Evolutionary conservation across 2,797 vertebrate species (phyloP).

Genomic region (Fistularia tabacaria): DNA sequence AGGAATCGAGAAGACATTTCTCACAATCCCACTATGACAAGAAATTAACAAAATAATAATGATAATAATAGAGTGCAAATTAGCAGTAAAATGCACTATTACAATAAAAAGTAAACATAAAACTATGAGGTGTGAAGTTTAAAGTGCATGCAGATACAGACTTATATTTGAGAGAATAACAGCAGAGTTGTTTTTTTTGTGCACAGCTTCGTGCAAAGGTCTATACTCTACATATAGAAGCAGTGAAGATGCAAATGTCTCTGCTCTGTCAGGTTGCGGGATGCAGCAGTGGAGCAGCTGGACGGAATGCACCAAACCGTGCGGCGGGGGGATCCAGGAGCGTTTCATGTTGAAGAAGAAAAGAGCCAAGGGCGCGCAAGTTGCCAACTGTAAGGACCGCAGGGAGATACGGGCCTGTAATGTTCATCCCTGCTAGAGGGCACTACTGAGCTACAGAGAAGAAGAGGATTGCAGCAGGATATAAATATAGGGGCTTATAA

Average conservation of each 20-base stretch:
- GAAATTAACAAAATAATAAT: no score
- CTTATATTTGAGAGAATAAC: no score
- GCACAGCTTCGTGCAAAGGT: no score
- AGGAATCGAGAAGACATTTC: no score
- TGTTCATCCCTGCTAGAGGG: constrained; percentile 84
- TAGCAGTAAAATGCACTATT: no score
- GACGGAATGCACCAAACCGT: constrained; percentile 87
- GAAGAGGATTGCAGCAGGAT: background rate
- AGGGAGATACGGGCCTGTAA: constrained; percentile 92
- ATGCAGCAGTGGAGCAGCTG: constrained; percentile 88
- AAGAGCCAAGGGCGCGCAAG: constrained; percentile 78
- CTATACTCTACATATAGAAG: no score
- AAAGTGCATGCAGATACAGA: no score
- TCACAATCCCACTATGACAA: no score
- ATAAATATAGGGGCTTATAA: constrained; percentile 14
- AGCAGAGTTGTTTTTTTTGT: no score
- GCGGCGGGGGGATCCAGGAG: constrained; percentile 90
- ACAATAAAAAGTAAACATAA: no score
- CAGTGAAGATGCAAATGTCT: constrained; percentile 4
- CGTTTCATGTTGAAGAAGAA: constrained; percentile 86
- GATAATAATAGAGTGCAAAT: no score
- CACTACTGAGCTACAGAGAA: constrained; percentile 24
- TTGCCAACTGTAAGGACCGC: constrained; percentile 84
- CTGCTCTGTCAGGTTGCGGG: constrained; percentile 75
- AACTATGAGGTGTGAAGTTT: no score